phyloP scores from a whole-genome alignment of 2,113 vertebrate genomes.

The Tragelaphus scriptus region DNA sequence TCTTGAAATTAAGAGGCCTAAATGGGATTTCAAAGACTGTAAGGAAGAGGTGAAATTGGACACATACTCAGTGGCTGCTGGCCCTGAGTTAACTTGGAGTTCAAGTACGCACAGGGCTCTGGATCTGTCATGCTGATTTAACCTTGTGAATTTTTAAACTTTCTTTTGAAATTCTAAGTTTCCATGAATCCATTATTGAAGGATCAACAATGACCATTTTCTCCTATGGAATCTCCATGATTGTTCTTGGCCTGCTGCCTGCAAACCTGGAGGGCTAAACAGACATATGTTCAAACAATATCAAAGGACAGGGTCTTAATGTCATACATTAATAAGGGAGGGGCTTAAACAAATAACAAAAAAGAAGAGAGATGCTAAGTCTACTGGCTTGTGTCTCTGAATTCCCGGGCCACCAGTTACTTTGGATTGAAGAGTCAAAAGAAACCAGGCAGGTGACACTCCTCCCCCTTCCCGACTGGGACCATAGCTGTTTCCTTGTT shows the following conservation, averaged over 20 bases:
- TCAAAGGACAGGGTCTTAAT: not conserved
- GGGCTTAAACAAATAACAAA: not conserved
- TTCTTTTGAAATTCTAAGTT: not conserved
- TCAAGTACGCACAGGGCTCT: not conserved
- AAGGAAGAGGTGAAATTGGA: conserved; percentile 50
- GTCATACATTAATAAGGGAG: not conserved
- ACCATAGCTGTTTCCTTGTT: not conserved
- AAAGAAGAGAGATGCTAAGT: not conserved
- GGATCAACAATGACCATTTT: not conserved
- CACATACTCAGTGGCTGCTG: not conserved
- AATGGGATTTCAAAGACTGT: conserved; percentile 38
- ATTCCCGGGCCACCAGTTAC: not conserved
- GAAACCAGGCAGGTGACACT: not conserved
- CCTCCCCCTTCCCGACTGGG: not conserved
- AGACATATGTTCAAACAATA: not conserved
- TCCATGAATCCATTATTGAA: not conserved
- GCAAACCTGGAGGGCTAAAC: not conserved
- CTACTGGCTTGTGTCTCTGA: not conserved
- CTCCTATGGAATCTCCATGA: not conserved
- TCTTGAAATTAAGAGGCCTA: conserved; percentile 62
- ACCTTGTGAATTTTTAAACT: conserved; percentile 8
- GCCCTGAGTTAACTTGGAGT: not conserved
- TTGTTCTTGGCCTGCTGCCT: not conserved
- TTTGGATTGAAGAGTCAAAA: not conserved
- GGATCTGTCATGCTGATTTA: not conserved